phyloP scores from a whole-genome alignment of 1,140 invertebrate species.

The Bombyx mandarina region DNA sequence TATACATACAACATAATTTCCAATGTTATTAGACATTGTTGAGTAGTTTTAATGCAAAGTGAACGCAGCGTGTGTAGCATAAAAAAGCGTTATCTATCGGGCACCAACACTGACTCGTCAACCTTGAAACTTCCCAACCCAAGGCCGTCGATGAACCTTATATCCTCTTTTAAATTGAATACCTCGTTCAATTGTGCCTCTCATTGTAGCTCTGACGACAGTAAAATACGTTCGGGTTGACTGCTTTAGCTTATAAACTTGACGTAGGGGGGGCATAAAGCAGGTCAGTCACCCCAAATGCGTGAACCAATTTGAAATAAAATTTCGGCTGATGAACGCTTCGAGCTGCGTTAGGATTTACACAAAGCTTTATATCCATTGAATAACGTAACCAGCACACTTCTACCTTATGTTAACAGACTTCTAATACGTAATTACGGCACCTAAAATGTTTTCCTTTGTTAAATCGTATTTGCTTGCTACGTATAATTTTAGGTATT shows the following conservation, averaged over 20 bases:
- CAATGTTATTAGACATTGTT: too few relatives aligned
- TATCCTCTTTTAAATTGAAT: constrained; percentile 23
- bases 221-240: constrained; percentile 48
- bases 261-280: constrained; percentile 32
- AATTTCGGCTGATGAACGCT: constrained; percentile 24
- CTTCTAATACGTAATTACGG: too few relatives aligned
- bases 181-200: constrained; percentile 30
- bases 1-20: too few relatives aligned
- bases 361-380: too few relatives aligned
- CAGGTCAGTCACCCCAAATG: constrained; percentile 41
- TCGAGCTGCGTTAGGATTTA: neutral
- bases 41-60: constrained; percentile 6
- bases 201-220: constrained; percentile 43
- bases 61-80: constrained; percentile 8
- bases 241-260: constrained; percentile 38
- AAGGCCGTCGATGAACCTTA: constrained; percentile 34
- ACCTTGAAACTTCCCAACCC: constrained; percentile 40
- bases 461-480: too few relatives aligned
- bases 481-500: too few relatives aligned
- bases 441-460: too few relatives aligned
- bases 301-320: constrained; percentile 51
- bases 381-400: too few relatives aligned
- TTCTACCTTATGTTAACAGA: too few relatives aligned
- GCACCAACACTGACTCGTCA: constrained; percentile 17
- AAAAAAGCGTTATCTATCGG: constrained; percentile 7